A percentile compares a stretch with the other conserved stretches of the same genome.
Evolutionary conservation across 2,888 invertebrate genomes (phyloP).

Genomic region (Branchellion lobata): DNA sequence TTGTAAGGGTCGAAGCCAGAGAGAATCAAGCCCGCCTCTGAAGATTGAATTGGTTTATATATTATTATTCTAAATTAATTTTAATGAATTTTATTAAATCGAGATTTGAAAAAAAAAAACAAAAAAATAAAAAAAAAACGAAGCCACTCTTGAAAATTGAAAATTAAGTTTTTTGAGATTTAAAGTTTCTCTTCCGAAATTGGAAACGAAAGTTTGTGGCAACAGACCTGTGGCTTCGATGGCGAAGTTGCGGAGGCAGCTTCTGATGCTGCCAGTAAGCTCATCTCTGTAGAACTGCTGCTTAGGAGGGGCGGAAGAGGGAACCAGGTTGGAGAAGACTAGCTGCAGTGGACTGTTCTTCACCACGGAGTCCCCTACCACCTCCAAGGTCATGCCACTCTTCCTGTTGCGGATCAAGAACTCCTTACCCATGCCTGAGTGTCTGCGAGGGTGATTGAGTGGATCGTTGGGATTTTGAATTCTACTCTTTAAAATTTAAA

Average conservation of each 20-base stretch:
- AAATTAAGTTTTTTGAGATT: neutral
- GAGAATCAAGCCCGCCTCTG: conserved; percentile 38
- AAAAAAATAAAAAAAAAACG: too few relatives aligned
- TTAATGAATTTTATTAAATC: too few relatives aligned
- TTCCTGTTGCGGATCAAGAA: conserved; percentile 39
- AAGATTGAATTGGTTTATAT: neutral
- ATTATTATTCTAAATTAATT: too few relatives aligned
- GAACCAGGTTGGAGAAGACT: neutral
- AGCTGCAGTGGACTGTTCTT: neutral
- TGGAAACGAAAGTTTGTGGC: too few relatives aligned
- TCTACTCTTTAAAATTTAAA: too few relatives aligned
- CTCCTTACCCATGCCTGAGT: conserved; percentile 39
- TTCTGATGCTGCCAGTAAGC: conserved; percentile 44
- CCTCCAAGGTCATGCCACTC: conserved; percentile 39
- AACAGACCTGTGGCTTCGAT: conserved; percentile 38
- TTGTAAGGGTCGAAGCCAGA: conserved; percentile 47
- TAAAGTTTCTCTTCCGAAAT: too few relatives aligned
- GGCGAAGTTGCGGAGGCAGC: conserved; percentile 41
- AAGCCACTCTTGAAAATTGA: too few relatives aligned
- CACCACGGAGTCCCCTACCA: conserved; percentile 28
- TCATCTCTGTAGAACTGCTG: conserved; percentile 44
- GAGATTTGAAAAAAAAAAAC: too few relatives aligned
- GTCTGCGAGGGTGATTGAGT: conserved; percentile 29
- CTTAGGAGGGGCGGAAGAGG: neutral
- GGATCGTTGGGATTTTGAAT: too few relatives aligned